Evolutionary conservation across 2,113 vertebrate species (phyloP).

Genomic region (Megalops atlanticus): DNA sequence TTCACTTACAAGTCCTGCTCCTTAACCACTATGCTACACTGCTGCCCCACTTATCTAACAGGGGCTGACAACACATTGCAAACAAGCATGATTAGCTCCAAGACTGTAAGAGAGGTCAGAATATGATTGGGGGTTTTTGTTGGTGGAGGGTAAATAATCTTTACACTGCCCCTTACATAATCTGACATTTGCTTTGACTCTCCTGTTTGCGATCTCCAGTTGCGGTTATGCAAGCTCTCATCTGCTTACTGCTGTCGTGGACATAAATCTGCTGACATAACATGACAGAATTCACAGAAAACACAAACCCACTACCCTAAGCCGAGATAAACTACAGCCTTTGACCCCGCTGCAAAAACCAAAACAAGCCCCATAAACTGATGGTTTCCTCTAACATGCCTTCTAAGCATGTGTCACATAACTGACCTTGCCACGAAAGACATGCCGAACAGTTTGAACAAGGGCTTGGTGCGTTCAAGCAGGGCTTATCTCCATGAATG

Average conservation of each 20-base stretch:
- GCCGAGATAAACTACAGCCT: conserved; percentile 22
- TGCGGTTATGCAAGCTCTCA: conserved; percentile 36
- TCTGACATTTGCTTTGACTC: neutral
- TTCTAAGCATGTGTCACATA: neutral
- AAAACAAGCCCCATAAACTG: neutral
- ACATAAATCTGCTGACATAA: conserved; percentile 39
- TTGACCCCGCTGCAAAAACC: conserved; percentile 17
- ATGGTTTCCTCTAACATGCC: neutral
- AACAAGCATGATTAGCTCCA: too few species aligned
- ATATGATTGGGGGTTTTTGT: too few species aligned
- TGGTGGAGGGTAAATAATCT: neutral
- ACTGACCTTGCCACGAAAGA: neutral
- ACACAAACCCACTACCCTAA: conserved; percentile 32
- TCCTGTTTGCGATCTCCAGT: neutral
- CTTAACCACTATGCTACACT: too few species aligned
- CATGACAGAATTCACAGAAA: conserved; percentile 37
- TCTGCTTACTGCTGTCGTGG: neutral
- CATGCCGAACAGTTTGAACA: neutral
- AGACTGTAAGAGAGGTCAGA: too few species aligned
- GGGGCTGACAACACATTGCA: too few species aligned
- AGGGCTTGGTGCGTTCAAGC: neutral
- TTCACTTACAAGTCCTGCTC: too few species aligned
- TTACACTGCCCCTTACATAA: neutral
- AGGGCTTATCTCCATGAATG: neutral
- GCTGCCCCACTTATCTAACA: too few species aligned